Evolutionary conservation across 2,797 vertebrate species (phyloP).

Genomic region (Etheostoma nigrum): DNA sequence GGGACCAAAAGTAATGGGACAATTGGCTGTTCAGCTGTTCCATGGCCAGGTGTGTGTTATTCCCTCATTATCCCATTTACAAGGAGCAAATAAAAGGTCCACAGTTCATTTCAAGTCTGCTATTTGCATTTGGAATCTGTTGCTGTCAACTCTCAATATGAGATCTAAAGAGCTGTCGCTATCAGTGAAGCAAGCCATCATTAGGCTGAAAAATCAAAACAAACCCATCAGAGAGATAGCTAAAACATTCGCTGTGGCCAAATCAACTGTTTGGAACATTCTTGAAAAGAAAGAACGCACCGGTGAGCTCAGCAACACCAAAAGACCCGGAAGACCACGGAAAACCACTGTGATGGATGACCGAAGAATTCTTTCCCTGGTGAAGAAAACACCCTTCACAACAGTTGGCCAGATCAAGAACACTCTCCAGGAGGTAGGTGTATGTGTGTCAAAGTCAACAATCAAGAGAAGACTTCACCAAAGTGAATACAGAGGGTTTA

Average conservation of each 20-base stretch:
- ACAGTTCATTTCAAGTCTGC: constrained; percentile 27
- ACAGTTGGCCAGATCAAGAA: constrained; percentile 64
- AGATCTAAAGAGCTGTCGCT: constrained; percentile 46
- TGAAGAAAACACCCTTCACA: constrained; percentile 37
- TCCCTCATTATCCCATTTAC: no score
- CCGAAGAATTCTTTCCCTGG: no score
- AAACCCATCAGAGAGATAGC: constrained; percentile 32
- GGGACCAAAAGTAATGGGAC: no score
- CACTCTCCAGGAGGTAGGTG: constrained; percentile 49
- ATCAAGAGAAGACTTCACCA: no score
- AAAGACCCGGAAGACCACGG: background rate
- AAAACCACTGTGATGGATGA: no score
- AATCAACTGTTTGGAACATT: constrained; percentile 47
- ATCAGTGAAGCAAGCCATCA: constrained; percentile 54
- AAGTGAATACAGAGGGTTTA: no score
- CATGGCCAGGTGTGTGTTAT: no score
- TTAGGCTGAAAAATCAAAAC: constrained; percentile 50
- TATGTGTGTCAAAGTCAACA: constrained; percentile 7
- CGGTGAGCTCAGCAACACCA: constrained; percentile 4
- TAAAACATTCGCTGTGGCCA: constrained; percentile 46
- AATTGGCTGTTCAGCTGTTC: no score
- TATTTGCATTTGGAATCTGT: constrained; percentile 46
- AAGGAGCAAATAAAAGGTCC: no score
- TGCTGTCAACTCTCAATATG: constrained; percentile 48
- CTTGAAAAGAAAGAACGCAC: background rate